Conservation (phyloP, 1,140 invertebrate genomes). For the Lasioglossum albipes region DNA sequence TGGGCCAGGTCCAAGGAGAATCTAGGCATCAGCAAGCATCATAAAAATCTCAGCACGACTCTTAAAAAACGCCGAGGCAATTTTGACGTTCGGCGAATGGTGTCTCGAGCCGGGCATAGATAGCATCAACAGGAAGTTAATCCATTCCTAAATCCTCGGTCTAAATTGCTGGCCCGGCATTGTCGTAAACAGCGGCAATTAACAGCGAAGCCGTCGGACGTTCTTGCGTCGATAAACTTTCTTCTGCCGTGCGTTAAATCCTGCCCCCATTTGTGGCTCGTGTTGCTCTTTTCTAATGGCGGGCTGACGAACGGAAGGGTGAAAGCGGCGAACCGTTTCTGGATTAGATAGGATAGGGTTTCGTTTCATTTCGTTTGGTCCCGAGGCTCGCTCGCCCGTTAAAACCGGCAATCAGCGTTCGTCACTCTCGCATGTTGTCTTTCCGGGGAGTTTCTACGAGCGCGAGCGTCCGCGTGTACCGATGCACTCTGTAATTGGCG, state of each 20-base stretch:
- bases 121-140: neutral
- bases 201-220: neutral
- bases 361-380: conserved; percentile 5
- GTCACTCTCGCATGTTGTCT: neutral
- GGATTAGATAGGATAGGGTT: neutral
- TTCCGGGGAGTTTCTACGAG: neutral
- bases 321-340: conserved; percentile 47
- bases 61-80: no score
- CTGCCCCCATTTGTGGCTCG: conserved; percentile 2
- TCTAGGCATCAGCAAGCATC: no score
- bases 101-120: no score
- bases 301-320: conserved; percentile 43
- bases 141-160: neutral
- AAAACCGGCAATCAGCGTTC: conserved; percentile 10
- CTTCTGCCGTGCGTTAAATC: neutral
- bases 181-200: conserved; percentile 17
- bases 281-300: conserved; percentile 38
- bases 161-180: neutral
- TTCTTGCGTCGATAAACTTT: conserved; percentile 30
- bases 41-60: no score
- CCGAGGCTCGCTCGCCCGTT: neutral
- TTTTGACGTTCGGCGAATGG: no score
- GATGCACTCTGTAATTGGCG: neutral
- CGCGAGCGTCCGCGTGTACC: no score
- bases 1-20: no score